Percentiles rank a stretch among this genome's conserved stretches.
phyloP scores from a whole-genome alignment of 2,113 vertebrate genomes.

The Osmerus eperlanus region DNA sequence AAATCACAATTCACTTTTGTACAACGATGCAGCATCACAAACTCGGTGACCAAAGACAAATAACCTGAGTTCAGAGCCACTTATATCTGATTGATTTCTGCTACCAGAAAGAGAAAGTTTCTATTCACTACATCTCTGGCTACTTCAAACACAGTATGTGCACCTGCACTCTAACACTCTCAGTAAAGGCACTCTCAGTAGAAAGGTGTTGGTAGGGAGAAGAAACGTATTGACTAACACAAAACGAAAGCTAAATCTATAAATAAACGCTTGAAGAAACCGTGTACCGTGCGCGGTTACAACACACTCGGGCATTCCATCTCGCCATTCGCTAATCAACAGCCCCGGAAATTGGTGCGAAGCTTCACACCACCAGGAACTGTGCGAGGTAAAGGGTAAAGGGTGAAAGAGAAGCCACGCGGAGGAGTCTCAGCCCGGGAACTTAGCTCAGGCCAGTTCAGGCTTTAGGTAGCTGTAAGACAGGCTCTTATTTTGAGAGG shows the following conservation, averaged over 20 bases:
- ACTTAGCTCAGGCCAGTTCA: too few species aligned
- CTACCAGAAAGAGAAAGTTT: slow-evolving; percentile 15
- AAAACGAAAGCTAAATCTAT: not conserved
- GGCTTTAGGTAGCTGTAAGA: not conserved
- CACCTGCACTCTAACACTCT: slow-evolving; percentile 5
- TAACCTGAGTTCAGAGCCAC: slow-evolving; percentile 24
- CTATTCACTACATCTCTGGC: slow-evolving; percentile 22
- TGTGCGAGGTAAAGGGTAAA: slow-evolving; percentile 24
- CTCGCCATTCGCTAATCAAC: slow-evolving; percentile 39
- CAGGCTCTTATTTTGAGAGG: slow-evolving; percentile 63
- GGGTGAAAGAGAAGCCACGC: slow-evolving; percentile 22
- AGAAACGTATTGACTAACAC: slow-evolving; percentile 10
- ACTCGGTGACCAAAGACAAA: not conserved
- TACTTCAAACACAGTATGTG: slow-evolving; percentile 25
- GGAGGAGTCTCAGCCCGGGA: not conserved
- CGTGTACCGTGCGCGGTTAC: not conserved
- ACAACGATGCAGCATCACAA: not conserved
- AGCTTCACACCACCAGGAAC: slow-evolving; percentile 26
- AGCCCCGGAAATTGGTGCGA: slow-evolving; percentile 43
- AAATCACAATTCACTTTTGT: too few species aligned
- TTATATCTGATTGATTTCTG: slow-evolving; percentile 27
- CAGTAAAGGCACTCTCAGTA: slow-evolving; percentile 21
- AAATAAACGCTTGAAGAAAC: not conserved
- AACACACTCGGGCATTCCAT: slow-evolving; percentile 8
- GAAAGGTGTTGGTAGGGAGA: slow-evolving; percentile 30